These are phyloP conservation scores for Ceratotherium simum DNA, from an alignment of 2,113 vertebrate genomes.

Conservation along the genomic window DNA sequence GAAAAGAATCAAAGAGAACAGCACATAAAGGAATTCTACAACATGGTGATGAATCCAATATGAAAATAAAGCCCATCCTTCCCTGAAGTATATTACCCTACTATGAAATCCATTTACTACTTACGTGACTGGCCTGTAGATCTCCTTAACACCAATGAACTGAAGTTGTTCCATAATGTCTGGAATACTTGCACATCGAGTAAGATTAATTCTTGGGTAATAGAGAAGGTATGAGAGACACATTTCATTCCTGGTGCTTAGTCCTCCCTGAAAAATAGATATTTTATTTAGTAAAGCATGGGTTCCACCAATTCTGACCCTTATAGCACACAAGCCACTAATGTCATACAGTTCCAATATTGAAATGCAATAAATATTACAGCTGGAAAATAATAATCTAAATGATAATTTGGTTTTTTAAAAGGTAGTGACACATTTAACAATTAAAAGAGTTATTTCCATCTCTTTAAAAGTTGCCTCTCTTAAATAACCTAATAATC, in stretches of 20 bases:
- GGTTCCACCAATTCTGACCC: background rate
- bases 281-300: constrained; percentile 61
- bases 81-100: background rate
- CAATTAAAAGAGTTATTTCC: background rate
- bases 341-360: background rate
- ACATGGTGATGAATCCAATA: background rate
- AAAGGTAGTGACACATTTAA: background rate
- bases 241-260: constrained; percentile 94
- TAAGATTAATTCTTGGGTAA: constrained; percentile 93
- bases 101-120: constrained; percentile 42
- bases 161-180: constrained; percentile 92
- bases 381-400: background rate
- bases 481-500: background rate
- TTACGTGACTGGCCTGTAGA: constrained; percentile 92
- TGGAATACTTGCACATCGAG: constrained; percentile 94
- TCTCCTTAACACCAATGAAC: constrained; percentile 94
- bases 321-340: background rate
- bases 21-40: background rate
- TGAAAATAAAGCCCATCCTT: background rate
- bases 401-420: background rate
- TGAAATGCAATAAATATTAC: background rate
- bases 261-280: constrained; percentile 90
- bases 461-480: background rate
- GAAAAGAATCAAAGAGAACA: background rate
- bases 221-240: constrained; percentile 94